phyloP scores from a whole-genome alignment of 2,113 vertebrate species.

The Patagioenas fasciata region DNA sequence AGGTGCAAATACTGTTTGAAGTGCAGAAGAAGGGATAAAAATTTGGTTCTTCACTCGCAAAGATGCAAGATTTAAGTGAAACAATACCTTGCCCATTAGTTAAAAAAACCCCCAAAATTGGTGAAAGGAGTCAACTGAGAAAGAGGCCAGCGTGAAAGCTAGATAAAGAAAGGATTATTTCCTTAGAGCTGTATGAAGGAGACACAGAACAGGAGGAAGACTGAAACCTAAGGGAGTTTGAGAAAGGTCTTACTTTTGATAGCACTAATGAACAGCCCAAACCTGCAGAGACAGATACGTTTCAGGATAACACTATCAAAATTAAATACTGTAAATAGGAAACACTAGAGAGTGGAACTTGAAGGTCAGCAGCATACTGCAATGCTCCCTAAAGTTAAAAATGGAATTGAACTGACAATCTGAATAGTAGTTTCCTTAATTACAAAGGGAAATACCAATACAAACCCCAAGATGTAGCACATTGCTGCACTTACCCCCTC shows the following conservation, averaged over 20 bases:
- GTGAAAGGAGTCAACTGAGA: not conserved
- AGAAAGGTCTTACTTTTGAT: not conserved
- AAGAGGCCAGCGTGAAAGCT: not conserved
- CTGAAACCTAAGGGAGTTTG: not conserved
- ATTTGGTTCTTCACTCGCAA: not conserved
- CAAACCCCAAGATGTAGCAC: not conserved
- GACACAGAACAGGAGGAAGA: not conserved
- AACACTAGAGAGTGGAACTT: not conserved
- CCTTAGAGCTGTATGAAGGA: not conserved
- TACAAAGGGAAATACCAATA: not conserved
- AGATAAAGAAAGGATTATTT: not conserved
- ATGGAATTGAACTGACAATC: not conserved
- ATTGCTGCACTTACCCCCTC: slow-evolving; percentile 84
- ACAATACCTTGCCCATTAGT: not conserved
- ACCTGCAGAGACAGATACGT: not conserved
- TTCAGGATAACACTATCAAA: not conserved
- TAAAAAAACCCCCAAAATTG: not conserved
- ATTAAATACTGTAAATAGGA: not conserved
- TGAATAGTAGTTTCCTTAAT: not conserved
- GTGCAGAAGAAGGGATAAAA: not conserved
- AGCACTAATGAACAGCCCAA: not conserved
- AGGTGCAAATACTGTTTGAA: not conserved
- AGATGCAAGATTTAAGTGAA: not conserved
- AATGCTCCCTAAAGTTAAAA: not conserved
- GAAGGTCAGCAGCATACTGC: not conserved